Evolutionary conservation across 2,113 vertebrate genomes (phyloP).

Genomic region (Pterophyllum scalare): DNA sequence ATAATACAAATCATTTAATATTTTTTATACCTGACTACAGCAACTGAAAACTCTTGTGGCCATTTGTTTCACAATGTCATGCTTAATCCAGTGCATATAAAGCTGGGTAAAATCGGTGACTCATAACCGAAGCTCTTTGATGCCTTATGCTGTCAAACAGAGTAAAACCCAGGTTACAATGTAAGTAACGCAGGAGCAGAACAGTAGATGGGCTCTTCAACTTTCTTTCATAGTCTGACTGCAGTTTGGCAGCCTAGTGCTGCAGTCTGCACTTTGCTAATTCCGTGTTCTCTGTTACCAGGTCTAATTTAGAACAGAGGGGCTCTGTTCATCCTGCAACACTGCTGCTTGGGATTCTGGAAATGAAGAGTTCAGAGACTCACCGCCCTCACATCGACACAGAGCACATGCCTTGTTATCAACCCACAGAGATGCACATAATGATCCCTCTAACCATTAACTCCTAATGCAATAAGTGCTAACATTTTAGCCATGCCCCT

Average conservation of each 20-base stretch:
- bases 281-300: constrained; percentile 57
- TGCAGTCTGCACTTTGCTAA: constrained; percentile 55
- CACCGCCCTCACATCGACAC: constrained; percentile 67
- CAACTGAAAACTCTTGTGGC: background rate
- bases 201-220: constrained; percentile 29
- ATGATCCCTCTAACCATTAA: constrained; percentile 74
- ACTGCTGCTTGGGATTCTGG: constrained; percentile 73
- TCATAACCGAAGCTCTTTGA: constrained; percentile 12
- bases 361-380: constrained; percentile 74
- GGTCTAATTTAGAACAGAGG: constrained; percentile 76
- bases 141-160: constrained; percentile 39
- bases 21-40: background rate
- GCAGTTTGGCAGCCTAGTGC: constrained; percentile 35
- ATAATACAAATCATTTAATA: too few species aligned
- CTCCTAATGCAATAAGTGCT: constrained; percentile 73
- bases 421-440: constrained; percentile 71
- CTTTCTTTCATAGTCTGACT: constrained; percentile 18
- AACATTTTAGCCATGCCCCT: constrained; percentile 70
- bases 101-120: constrained; percentile 32
- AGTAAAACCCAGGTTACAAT: constrained; percentile 43
- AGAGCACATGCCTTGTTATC: constrained; percentile 77
- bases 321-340: constrained; percentile 73
- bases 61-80: constrained; percentile 21
- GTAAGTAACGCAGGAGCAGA: constrained; percentile 18
- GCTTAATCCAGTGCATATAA: constrained; percentile 21